These are phyloP conservation scores for Lateolabrax maculatus DNA, from an alignment of 2,797 vertebrate genomes.

Conservation along the genomic window DNA sequence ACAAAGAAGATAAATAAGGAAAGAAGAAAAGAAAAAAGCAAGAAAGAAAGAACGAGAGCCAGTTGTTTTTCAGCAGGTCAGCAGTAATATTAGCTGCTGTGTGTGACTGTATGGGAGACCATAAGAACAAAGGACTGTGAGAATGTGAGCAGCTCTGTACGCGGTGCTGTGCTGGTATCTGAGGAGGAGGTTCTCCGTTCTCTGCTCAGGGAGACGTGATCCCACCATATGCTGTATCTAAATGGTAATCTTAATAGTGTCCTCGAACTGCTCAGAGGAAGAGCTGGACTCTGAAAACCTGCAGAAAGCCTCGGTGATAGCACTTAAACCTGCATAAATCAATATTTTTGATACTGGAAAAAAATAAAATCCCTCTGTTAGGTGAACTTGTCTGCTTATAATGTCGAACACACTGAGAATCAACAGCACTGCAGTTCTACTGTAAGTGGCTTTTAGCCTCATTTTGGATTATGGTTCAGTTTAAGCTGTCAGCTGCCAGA, in stretches of 20 bases:
- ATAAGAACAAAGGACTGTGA: conserved; percentile 35
- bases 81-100: neutral
- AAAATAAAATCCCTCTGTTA: neutral
- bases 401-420: neutral
- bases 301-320: neutral
- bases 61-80: neutral
- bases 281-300: conserved; percentile 22
- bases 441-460: neutral
- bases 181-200: neutral
- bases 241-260: conserved; percentile 54
- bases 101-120: neutral
- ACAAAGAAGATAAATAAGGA: neutral
- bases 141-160: neutral
- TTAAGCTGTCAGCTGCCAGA: neutral
- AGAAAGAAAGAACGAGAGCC: neutral
- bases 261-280: conserved; percentile 4
- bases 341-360: neutral
- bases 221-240: conserved; percentile 39
- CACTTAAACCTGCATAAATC: conserved; percentile 33
- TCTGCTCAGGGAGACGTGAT: neutral
- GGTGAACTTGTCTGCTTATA: no score
- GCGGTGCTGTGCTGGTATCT: neutral
- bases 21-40: neutral
- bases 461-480: neutral
- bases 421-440: no score